Evolutionary conservation across 2,113 vertebrate species (phyloP), one percentile per base, ranked within the genome.

Genomic region (Peromyscus californicus): DNA sequence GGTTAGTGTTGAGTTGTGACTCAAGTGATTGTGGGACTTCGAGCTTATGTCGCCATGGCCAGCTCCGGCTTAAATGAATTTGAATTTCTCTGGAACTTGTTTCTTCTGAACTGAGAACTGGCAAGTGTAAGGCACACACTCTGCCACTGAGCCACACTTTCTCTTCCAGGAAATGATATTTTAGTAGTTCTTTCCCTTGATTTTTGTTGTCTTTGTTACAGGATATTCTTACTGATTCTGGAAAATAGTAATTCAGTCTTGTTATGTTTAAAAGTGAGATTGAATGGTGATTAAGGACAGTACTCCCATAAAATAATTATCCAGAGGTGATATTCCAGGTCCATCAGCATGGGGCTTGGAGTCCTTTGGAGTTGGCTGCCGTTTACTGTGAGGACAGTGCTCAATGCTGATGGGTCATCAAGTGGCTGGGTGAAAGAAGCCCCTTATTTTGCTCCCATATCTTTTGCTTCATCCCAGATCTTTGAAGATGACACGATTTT

Each of bases 181-280:
- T 86, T 72, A 1, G 42, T 92, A 48, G 36, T 65, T 17, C 13
- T 51, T 94, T 45, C 22, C 0, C 61, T 80, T 93, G 22, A 39
- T 67, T 95, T 90, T 84, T 70, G 42, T 89, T 96, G 29, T 87
- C 89, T 94, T 36, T 94, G 90, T 76, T 39, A 94, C 86, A 22
- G 79, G 3, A 39, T 90, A 4, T 11, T 93, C 33, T 93, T 54
- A 54, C 2, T 91, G 36, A 76, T 90, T 31, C 48, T 91, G 21
- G 54, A 39, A 95, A 83, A 57, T 70, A 61, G 9, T 92, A 89
- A 83, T 84, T 92, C 13, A 79, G 31, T 83, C n/a, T n/a, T 48
- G 13, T 97, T 85, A 87, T 80, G 59, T 83, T 59, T 59, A 59
- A 83, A 82, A 83, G 24, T 84, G 57, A 61, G 17, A 19, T 83